phyloP scores from a whole-genome alignment of 2,113 vertebrate genomes.

The Acrocephalus kingi region DNA sequence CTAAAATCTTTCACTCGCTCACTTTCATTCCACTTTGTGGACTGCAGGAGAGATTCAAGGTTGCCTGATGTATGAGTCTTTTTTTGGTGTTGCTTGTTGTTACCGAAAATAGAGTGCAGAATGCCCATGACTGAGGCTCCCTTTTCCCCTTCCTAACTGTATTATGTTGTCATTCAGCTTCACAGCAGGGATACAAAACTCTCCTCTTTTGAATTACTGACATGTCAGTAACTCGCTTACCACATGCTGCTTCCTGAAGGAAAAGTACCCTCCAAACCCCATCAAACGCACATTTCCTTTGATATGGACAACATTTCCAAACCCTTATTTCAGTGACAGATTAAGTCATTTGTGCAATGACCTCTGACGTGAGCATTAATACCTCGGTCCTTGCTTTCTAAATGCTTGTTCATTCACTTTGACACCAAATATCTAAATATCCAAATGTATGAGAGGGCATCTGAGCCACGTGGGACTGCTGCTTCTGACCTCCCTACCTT shows the following conservation, averaged over 20 bases:
- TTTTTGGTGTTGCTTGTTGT: not conserved
- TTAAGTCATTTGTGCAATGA: conserved; percentile 37
- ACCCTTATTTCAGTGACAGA: conserved; percentile 26
- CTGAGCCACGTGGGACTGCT: not conserved
- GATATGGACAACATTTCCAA: conserved; percentile 22
- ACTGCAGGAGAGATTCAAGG: not conserved
- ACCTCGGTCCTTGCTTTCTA: not conserved
- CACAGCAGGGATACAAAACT: conserved; percentile 51
- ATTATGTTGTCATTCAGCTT: conserved; percentile 68
- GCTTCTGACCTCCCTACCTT: not conserved
- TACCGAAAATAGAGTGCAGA: not conserved
- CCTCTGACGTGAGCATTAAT: conserved; percentile 15
- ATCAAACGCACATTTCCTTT: conserved; percentile 50
- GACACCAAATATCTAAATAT: not conserved
- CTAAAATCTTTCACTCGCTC: not conserved
- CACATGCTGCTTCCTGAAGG: conserved; percentile 42
- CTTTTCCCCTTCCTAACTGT: conserved; percentile 2
- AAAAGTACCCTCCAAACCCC: not conserved
- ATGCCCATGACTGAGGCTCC: not conserved
- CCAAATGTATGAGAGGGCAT: not conserved
- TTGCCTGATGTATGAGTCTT: not conserved
- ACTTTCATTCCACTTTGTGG: not conserved
- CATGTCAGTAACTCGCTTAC: conserved; percentile 37
- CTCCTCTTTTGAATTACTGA: conserved; percentile 48
- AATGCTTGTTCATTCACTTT: not conserved